A percentile compares a stretch with the other conserved stretches of the same genome.
phyloP scores from a whole-genome alignment of 2,888 invertebrate genomes.

The Lacanobia oleracea region DNA sequence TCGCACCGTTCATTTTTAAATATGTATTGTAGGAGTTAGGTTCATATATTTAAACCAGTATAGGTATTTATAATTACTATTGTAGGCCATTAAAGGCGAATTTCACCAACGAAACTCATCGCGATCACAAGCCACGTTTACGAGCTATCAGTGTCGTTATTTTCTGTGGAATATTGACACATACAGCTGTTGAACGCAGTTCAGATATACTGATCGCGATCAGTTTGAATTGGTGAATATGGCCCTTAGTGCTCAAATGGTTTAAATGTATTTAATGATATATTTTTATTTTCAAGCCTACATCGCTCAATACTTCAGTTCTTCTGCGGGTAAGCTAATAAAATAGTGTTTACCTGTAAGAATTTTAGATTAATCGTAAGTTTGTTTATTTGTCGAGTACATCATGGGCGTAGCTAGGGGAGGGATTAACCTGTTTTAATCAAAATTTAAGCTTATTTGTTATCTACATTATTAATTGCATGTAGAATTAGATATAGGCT shows the following conservation, averaged over 20 bases:
- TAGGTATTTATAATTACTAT: neutral
- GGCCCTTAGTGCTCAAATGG: neutral
- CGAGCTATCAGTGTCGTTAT: too few relatives aligned
- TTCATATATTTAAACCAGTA: neutral
- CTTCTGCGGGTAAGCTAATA: slow-evolving; percentile 82
- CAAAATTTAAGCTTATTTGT: slow-evolving; percentile 25
- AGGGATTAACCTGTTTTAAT: neutral
- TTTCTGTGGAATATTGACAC: too few relatives aligned
- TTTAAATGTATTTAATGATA: slow-evolving; percentile 47
- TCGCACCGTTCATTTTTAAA: slow-evolving; percentile 8
- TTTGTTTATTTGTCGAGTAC: slow-evolving; percentile 32
- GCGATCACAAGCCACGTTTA: too few relatives aligned
- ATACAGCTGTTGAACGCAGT: too few relatives aligned
- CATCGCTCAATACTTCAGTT: slow-evolving; percentile 88
- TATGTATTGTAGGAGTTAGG: neutral
- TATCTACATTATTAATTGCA: neutral
- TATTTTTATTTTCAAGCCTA: slow-evolving; percentile 82
- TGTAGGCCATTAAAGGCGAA: neutral
- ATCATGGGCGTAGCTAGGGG: slow-evolving; percentile 49
- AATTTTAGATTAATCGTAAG: slow-evolving; percentile 41
- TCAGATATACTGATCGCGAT: too few relatives aligned
- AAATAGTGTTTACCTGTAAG: slow-evolving; percentile 37
- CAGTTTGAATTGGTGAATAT: too few relatives aligned
- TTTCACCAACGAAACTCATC: too few relatives aligned
- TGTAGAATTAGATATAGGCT: neutral